A percentile compares a stretch with the other conserved stretches of the same genome.
phyloP scores from a whole-genome alignment of 2,888 invertebrate species.

The Volucella bombylans region DNA sequence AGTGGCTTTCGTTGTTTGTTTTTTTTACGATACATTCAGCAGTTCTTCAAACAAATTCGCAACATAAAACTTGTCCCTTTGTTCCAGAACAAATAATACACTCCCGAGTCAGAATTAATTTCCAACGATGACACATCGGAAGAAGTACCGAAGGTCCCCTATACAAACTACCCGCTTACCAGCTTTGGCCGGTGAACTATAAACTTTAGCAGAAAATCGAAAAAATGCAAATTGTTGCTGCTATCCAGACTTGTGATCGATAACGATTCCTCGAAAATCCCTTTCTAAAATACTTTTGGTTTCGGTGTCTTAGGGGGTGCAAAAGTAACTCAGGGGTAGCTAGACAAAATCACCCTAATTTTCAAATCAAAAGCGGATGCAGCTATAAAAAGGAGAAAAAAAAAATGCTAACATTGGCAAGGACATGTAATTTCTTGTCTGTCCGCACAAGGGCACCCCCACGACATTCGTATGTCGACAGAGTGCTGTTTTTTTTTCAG shows the following conservation, averaged over 20 bases:
- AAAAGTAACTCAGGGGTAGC: conserved; percentile 45
- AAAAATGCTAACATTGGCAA: conserved; percentile 36
- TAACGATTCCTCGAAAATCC: conserved; percentile 46
- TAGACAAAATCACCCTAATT: conserved; percentile 65
- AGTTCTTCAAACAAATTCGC: conserved; percentile 37
- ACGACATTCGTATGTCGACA: conserved; percentile 12
- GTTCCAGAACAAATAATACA: conserved; percentile 41
- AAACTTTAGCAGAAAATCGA: conserved; percentile 11
- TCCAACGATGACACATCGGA: conserved; percentile 52
- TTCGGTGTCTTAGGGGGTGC: conserved; percentile 6
- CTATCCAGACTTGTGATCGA: conserved; percentile 40
- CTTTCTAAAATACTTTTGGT: conserved; percentile 35
- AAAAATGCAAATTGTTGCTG: conserved; percentile 62
- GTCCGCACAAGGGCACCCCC: conserved; percentile 17
- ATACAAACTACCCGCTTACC: not conserved
- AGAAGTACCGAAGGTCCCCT: conserved; percentile 7
- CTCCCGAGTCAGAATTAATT: conserved; percentile 47
- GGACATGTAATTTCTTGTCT: conserved; percentile 57
- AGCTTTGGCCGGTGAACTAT: conserved; percentile 52
- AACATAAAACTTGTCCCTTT: conserved; percentile 39
- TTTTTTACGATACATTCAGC: conserved; percentile 37
- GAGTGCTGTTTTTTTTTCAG: conserved; percentile 24
- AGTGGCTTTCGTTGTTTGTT: not conserved
- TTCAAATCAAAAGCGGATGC: conserved; percentile 61
- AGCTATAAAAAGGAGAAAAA: conserved; percentile 46